Base-by-base conservation (phyloP, 1,140 invertebrate genomes). In the Dinoponera quadriceps region DNA sequence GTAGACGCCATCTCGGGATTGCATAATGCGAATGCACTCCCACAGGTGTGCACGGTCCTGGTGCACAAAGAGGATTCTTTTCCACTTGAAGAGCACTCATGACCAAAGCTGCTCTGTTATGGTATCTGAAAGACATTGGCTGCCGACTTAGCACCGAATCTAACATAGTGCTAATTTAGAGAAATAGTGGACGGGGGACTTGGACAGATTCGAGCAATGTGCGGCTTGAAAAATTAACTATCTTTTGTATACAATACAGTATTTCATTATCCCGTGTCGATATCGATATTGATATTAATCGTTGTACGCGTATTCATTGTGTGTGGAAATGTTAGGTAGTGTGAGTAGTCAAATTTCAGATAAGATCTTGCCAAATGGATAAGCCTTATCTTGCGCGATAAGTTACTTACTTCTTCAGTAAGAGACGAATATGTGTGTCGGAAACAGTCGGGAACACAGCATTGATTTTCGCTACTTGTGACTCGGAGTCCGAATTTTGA, bases 51-150 rank as follows among this genome's bases (percentile, higher is more conserved):
- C 94, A 96, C 14, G 97, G 97, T 66, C 97, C 97, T 33, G 97
- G 97, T 66, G 97, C 98, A 60, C 96, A 97, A 82, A 98, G 96
- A 80, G 98, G 98, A 95, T 98, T 97, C 94, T 98, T 98, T 93
- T 98, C 98, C 72, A 98, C 97, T 95, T 98, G 97, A 66, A 98
- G 95, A 38, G 98, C 98, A 93, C 97, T 98, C 93, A 98, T 97
- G 48, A 98, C 98, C 88, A 98, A 96, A 84, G 98, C 98, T 94
- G 98, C 97, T 83, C 98, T 96, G 94, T 98, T 98, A 94, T 98
- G 97, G 94, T 98, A 98, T 95, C 97, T 98, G 91, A 91, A 94
- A 94, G 90, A 93, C 80, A 93, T 93, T 84, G 83, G 92, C 93
- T 94, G 72, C 85, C 78, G 91, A 89, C 92, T 94, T 94, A 93